Base-by-base conservation (phyloP, 1,140 invertebrate genomes). In the Drosophila mayri region DNA sequence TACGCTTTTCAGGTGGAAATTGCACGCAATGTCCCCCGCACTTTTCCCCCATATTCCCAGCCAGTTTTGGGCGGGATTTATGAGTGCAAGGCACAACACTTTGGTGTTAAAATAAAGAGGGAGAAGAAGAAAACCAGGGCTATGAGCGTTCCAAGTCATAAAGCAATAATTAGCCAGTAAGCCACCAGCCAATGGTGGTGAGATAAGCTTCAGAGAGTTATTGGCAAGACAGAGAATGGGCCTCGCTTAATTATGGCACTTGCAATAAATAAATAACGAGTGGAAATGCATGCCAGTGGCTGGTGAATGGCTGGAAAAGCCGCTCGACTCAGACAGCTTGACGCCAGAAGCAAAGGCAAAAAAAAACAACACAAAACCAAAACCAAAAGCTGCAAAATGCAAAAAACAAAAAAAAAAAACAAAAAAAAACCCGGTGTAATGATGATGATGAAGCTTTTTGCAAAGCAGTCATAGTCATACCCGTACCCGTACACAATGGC, bases 241-340 rank as follows among this genome's bases (percentile, higher is more conserved):
- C 38, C 70, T 62, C 46, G 71, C 47, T 67, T 78, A 85, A 86
- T 86, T 81, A 66, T 70, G 38, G 74, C 62, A 60, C 32, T 78
- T 46, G 46, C 32, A 44, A 55, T 55, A 47, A 66, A 41, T 68
- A 41, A 30, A 59, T 55, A 66, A 50, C 22, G 58, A 46, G 40
- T 46, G 64, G 38, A 57, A 72, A 49, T 72, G 68, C 66, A 64
- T 72, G 80, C 58, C 65, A 81, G 68, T 78, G 75, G 55, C 68
- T 76, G 79, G 68, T 79, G 83, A 76, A 64, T 59, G 71, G 74
- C 66, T 79, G 84, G 72, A 87, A 78, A 87, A 83, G 80, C 79
- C 72, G 78, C 74, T 83, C 81, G 75, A 57, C 78, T 88, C 85
- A 88, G 85, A 88, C 85, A 85, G 85, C 85, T 88, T 88, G 85